These are phyloP conservation scores for Eonycteris spelaea DNA, from an alignment of 2,113 vertebrate species.

Conservation along the genomic window DNA sequence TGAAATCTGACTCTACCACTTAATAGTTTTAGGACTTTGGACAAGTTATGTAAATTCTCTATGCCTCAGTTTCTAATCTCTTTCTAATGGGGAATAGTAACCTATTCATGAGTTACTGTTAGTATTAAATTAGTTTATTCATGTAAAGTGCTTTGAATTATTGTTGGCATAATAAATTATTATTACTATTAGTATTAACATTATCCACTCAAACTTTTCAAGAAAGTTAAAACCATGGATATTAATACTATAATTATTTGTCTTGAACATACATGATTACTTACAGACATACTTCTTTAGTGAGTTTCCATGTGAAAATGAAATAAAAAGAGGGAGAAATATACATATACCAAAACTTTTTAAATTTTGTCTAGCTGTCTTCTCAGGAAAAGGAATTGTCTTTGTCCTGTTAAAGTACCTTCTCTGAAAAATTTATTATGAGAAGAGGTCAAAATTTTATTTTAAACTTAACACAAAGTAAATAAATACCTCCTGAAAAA, in stretches of 20 bases:
- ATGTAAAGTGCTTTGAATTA: not conserved
- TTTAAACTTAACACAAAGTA: slow-evolving; percentile 35
- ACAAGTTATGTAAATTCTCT: not conserved
- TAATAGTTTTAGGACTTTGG: not conserved
- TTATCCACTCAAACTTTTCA: slow-evolving; percentile 26
- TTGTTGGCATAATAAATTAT: not conserved
- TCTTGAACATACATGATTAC: not conserved
- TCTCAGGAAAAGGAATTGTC: not conserved
- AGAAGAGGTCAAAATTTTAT: not conserved
- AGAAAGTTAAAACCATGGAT: not conserved
- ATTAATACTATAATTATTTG: not conserved
- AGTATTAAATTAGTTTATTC: not conserved
- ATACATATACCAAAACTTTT: not conserved
- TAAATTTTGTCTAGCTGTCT: not conserved
- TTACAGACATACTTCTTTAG: not conserved
- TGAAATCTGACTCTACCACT: not conserved
- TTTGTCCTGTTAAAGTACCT: not conserved
- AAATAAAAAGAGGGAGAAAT: not conserved
- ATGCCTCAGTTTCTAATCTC: not conserved
- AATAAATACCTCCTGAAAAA: not conserved
- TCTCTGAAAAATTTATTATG: not conserved
- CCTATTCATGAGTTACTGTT: not conserved
- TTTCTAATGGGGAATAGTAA: not conserved
- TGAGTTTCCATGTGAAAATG: not conserved
- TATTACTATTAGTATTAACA: not conserved